Evolutionary conservation across 2,797 vertebrate species (phyloP).

Genomic region (Coluber constrictor): DNA sequence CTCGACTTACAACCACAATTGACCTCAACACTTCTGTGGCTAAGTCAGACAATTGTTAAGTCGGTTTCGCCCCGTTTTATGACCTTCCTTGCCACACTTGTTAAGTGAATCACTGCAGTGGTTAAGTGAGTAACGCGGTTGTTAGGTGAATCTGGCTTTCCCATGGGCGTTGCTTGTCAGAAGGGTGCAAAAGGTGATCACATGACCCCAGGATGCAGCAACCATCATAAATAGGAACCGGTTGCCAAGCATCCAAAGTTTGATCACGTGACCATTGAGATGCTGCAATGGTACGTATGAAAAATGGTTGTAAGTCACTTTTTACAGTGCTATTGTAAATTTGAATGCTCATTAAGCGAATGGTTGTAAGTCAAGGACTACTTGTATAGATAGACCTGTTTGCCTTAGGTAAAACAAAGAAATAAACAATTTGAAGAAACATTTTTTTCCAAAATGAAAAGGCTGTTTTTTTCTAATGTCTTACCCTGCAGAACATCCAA

Average conservation of each 20-base stretch:
- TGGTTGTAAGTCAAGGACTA: not conserved
- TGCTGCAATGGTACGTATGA: not conserved
- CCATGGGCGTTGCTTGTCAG: not conserved
- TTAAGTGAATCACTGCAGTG: not conserved
- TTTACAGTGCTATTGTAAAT: not conserved
- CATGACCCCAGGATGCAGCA: not conserved
- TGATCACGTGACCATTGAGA: too few relatives aligned
- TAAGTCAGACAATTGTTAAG: not conserved
- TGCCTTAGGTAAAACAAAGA: not conserved
- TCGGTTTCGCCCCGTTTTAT: not conserved
- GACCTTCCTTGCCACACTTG: not conserved
- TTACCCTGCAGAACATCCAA: not conserved
- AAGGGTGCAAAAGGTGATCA: not conserved
- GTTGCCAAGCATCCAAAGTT: not conserved
- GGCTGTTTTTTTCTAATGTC: not conserved
- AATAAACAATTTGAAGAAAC: not conserved
- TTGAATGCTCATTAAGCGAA: not conserved
- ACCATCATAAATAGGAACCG: not conserved
- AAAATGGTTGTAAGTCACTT: not conserved
- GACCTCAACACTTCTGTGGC: not conserved
- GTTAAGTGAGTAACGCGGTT: not conserved
- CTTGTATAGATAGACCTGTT: too few relatives aligned
- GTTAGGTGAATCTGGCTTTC: not conserved
- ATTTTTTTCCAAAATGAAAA: not conserved
- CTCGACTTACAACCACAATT: not conserved